Conservation (phyloP, 2,888 invertebrate species). For the Pristionchus fissidentatus region DNA sequence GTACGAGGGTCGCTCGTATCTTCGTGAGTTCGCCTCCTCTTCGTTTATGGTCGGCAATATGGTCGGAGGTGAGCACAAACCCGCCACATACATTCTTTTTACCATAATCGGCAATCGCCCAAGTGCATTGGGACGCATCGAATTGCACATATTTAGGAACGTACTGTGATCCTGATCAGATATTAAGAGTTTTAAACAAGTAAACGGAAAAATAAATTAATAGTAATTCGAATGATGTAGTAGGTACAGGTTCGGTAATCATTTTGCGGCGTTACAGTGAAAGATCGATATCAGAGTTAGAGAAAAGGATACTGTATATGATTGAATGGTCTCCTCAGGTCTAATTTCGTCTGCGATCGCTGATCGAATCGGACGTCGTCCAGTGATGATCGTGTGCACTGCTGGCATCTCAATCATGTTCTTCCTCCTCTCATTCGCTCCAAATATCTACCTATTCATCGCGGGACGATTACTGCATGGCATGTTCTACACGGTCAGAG, state of each 20-base stretch:
- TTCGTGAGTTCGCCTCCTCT: conserved; percentile 61
- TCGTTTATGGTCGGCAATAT: conserved; percentile 65
- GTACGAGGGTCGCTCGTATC: conserved; percentile 52
- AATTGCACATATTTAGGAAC: too few relatives aligned
- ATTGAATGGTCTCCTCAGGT: not conserved
- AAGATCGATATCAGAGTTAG: not conserved
- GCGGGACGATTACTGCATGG: conserved; percentile 18
- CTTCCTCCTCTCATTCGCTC: not conserved
- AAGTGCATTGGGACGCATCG: too few relatives aligned
- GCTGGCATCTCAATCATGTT: not conserved
- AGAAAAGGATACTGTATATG: not conserved
- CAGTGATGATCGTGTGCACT: conserved; percentile 13
- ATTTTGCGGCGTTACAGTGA: not conserved
- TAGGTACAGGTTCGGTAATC: too few relatives aligned
- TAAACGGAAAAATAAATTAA: not conserved
- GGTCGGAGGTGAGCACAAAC: conserved; percentile 53
- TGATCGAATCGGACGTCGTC: conserved; percentile 43
- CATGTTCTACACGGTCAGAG: conserved; percentile 40
- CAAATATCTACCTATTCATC: conserved; percentile 44
- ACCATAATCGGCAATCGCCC: not conserved
- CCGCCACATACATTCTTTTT: not conserved
- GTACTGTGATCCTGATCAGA: too few relatives aligned
- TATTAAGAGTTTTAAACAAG: too few relatives aligned
- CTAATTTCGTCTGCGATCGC: conserved; percentile 26
- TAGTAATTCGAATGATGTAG: too few relatives aligned